Base-by-base conservation (phyloP, 2,797 vertebrate species). In the Channallabes apus region DNA sequence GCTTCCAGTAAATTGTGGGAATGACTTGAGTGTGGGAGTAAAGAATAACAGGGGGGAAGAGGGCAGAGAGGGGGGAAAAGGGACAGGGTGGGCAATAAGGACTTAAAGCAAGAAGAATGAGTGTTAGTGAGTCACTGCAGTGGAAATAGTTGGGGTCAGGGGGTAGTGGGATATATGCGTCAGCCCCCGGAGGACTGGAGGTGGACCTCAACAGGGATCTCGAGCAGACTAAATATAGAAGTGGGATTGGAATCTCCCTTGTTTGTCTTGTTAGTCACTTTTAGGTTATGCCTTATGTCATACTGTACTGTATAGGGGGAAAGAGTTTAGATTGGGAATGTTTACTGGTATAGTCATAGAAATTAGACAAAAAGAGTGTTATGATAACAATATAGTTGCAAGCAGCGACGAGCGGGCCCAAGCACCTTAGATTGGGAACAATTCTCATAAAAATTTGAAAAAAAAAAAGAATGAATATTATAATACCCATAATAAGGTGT, bases 41-140 rank as follows among this genome's bases (percentile, higher is more conserved):
- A 88, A 91, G 79, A 86, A 61, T 80, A 61, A 83, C 14, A 11
- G 17, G 15, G 72, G 35, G 14, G 85, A 80, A 38, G 72, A 82
- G 82, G 84, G 85, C 86, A 86, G 62, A 90, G 86, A 88, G 46
- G 80, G 84, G 46, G 80, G 27, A 29, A 32, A 82, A 38, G 61
- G 17, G 54, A 86, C 77, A 73, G 80, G 80, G 72, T 86, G 89
- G 82, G 81, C 58, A 86, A 75, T 46, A 84, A 35, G 61, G 46
- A 29, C 85, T n/a, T 67, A 18, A 80, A 65, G 61, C 15, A 86
- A 77, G 82, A 84, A 86, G 80, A 87, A 88, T 14, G 2, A 83
- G 82, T 80, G 59, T 64, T 84, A 79, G 88, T 94, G 91, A 93
- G 64, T 95, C 92, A 94, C 65, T n/a, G 82, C 20, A 62, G 6